Conservation (phyloP, 2,888 invertebrate species). For the Andrena haemorrhoa region DNA sequence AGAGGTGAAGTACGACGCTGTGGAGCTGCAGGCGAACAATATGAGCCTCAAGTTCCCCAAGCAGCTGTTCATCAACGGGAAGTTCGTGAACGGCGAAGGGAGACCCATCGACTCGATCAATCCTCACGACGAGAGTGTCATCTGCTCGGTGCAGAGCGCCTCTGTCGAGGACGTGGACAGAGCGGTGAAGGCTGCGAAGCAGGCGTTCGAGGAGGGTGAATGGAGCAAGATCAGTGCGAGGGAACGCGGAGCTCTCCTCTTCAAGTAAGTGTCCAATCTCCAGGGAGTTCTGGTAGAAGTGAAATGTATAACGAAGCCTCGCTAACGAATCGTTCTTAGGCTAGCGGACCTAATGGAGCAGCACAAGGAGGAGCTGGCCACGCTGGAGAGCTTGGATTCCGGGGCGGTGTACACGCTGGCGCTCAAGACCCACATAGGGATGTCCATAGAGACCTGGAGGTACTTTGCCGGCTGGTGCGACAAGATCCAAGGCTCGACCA, state of each 20-base stretch:
- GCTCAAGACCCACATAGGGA: conserved; percentile 97
- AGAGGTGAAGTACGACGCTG: conserved; percentile 90
- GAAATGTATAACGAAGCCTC: not conserved
- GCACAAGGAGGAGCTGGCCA: conserved; percentile 97
- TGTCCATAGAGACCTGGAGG: conserved; percentile 98
- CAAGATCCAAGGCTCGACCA: conserved; percentile 96
- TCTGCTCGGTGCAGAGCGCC: conserved; percentile 91
- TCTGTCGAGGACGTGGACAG: conserved; percentile 93
- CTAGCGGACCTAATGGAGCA: conserved; percentile 98
- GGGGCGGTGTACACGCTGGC: conserved; percentile 99
- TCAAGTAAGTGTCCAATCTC: conserved; percentile 86
- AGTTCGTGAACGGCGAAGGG: conserved; percentile 92
- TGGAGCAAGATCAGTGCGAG: conserved; percentile 98
- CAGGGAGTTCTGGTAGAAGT: not conserved
- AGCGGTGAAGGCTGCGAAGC: conserved; percentile 95
- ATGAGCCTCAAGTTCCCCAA: conserved; percentile 94
- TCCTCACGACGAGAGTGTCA: conserved; percentile 93
- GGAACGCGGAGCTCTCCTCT: conserved; percentile 94
- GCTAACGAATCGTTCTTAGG: conserved; percentile 83
- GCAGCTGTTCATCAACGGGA: conserved; percentile 96
- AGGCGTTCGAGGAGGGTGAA: conserved; percentile 94
- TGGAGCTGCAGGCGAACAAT: conserved; percentile 92
- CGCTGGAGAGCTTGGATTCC: conserved; percentile 96
- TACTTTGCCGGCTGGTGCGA: conserved; percentile 99
- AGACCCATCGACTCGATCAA: conserved; percentile 89